phyloP scores from a whole-genome alignment of 2,797 vertebrate species.

The Phoebastria nigripes region DNA sequence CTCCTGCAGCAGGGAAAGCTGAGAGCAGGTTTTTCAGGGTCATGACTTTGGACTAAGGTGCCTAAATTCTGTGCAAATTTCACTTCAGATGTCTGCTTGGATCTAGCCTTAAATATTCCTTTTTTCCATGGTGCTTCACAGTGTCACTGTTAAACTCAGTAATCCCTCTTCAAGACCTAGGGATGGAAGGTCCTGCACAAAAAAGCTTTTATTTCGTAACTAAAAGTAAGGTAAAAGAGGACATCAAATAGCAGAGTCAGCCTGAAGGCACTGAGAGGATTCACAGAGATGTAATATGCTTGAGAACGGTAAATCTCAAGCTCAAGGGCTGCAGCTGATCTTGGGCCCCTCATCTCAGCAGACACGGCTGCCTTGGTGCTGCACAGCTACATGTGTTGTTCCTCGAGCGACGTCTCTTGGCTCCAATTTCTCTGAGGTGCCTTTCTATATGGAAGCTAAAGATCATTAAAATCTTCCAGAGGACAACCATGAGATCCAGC shows the following conservation, averaged over 20 bases:
- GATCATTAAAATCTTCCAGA: slow-evolving; percentile 6
- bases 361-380: neutral
- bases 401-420: neutral
- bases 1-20: neutral
- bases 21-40: neutral
- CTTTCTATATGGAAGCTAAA: neutral
- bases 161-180: neutral
- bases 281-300: neutral
- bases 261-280: neutral
- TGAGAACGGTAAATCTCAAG: neutral
- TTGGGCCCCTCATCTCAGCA: neutral
- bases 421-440: neutral
- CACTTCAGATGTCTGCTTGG: neutral
- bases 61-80: neutral
- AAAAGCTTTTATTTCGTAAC: neutral
- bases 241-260: neutral
- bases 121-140: neutral
- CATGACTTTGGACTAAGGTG: neutral
- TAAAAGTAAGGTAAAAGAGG: neutral
- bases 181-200: neutral
- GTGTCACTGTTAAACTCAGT: neutral
- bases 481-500: neutral
- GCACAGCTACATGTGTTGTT: accelerated
- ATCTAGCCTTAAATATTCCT: neutral
- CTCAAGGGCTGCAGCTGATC: neutral